A percentile compares a stretch with the other conserved stretches of the same genome.
These are phyloP conservation scores for Leptosomus discolor DNA, from an alignment of 2,113 vertebrate genomes.

Conservation along the genomic window DNA sequence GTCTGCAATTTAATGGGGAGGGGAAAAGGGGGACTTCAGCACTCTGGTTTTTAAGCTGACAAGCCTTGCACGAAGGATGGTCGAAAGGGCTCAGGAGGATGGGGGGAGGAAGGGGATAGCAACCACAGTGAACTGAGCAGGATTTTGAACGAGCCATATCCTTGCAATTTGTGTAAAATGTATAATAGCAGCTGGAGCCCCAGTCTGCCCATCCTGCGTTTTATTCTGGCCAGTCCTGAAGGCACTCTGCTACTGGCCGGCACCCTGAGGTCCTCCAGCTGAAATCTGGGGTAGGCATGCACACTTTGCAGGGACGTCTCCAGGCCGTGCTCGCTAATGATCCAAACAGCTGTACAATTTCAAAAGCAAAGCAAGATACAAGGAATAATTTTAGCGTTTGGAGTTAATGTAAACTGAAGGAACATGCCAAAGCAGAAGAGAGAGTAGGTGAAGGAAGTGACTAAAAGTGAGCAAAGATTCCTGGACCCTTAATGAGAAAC, in stretches of 20 bases:
- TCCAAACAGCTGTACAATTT: background rate
- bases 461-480: background rate
- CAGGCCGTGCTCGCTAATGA: background rate
- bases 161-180: background rate
- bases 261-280: background rate
- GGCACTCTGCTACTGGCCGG: background rate
- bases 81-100: background rate
- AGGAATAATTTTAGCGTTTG: background rate
- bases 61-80: background rate
- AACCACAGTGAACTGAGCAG: background rate
- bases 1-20: background rate
- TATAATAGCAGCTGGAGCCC: background rate
- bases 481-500: background rate
- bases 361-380: background rate
- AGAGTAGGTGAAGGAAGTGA: background rate
- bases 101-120: background rate
- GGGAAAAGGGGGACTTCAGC: background rate
- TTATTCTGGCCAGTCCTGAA: background rate
- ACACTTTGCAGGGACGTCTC: background rate
- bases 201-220: background rate
- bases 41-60: background rate
- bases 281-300: rapidly evolving
- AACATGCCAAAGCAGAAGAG: background rate
- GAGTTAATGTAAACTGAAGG: background rate
- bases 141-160: background rate